A percentile compares a stretch with the other conserved stretches of the same genome.
Conservation (phyloP, 2,797 vertebrate species). For the Miichthys miiuy region DNA sequence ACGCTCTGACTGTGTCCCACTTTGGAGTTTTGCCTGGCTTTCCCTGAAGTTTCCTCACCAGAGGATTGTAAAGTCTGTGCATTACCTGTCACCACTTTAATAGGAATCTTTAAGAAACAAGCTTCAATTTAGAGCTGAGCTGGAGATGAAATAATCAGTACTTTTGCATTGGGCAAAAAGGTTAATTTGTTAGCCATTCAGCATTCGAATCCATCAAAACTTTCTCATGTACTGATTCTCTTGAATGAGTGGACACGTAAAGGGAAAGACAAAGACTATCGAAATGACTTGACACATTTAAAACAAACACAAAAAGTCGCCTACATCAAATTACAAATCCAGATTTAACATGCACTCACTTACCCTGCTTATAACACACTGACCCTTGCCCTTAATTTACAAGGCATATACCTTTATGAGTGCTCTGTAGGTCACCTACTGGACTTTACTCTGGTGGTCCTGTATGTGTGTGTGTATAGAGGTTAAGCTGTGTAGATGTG, state of each 20-base stretch:
- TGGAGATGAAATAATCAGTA: background rate
- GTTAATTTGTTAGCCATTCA: too few species aligned
- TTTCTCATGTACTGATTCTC: too few species aligned
- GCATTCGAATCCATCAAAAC: too few species aligned
- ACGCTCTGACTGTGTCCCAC: conserved; percentile 4
- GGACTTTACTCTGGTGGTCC: conserved; percentile 45
- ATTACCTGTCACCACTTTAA: background rate
- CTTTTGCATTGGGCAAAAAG: too few species aligned
- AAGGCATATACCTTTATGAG: background rate
- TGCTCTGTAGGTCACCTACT: background rate
- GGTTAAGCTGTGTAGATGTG: background rate
- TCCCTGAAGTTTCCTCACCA: background rate
- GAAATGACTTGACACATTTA: too few species aligned
- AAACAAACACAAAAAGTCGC: too few species aligned
- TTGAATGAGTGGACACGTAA: too few species aligned
- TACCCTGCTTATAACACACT: background rate
- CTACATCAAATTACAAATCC: too few species aligned
- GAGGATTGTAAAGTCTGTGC: background rate
- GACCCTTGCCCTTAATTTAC: background rate
- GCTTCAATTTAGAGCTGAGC: background rate
- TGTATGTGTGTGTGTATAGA: background rate
- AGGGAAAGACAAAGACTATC: too few species aligned
- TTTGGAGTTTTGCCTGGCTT: conserved; percentile 1
- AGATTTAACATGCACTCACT: too few species aligned
- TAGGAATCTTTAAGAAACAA: background rate